These are phyloP conservation scores for Paguma larvata DNA, from an alignment of 2,797 vertebrate genomes.

Conservation along the genomic window DNA sequence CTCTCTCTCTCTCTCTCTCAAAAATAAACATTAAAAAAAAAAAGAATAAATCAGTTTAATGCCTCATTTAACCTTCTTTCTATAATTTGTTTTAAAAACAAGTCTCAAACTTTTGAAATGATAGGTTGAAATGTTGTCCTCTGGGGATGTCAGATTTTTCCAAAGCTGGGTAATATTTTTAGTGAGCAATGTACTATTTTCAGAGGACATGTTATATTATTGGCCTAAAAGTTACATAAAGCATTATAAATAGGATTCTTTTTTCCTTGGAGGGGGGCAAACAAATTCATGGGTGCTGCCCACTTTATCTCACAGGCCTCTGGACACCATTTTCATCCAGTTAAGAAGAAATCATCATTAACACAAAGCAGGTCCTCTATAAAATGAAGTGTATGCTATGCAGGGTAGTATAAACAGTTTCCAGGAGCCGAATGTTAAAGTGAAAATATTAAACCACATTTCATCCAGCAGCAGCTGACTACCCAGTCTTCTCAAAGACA, in stretches of 20 bases:
- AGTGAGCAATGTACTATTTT: background rate
- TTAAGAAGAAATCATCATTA: background rate
- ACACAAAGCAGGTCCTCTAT: background rate
- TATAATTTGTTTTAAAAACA: conserved; percentile 16
- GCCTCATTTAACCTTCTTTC: background rate
- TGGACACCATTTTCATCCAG: background rate
- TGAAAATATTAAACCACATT: background rate
- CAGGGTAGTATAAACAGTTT: background rate
- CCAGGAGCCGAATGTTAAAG: background rate
- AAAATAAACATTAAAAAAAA: too few relatives aligned
- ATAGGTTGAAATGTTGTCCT: background rate
- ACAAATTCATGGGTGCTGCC: background rate
- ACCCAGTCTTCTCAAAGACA: background rate
- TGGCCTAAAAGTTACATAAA: background rate
- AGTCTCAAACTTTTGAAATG: background rate
- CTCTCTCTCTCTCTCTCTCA: too few relatives aligned
- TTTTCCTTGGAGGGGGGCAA: background rate
- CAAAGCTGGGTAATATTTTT: background rate
- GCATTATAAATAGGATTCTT: background rate
- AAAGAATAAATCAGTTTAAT: background rate
- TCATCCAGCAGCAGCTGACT: background rate
- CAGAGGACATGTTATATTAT: background rate
- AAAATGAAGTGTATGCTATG: background rate
- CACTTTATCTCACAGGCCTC: background rate
- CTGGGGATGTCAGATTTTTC: background rate